Base-by-base conservation (phyloP, 1,140 invertebrate species). In the Cyclargus thomasi region DNA sequence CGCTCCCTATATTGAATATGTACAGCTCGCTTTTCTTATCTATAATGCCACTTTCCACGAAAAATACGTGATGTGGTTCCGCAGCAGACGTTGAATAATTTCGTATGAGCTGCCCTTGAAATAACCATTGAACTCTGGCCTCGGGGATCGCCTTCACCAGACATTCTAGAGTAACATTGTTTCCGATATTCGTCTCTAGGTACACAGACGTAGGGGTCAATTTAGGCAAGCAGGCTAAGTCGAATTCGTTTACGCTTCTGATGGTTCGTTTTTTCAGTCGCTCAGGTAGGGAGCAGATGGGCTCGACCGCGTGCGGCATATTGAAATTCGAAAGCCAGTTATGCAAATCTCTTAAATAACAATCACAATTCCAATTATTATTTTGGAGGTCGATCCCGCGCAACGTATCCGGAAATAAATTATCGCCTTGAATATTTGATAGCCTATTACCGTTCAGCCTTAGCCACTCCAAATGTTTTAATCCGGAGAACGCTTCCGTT, bases 301-400 rank as follows among this genome's bases (percentile, higher is more conserved):
- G 96, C 72, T 95, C 94, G 20, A 95, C 94, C 0, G 92, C 91
- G 66, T 95, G 92, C 0, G 96, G 94, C 53, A 94, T 93, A 77
- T 94, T 94, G 76, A 94, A 95, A 76, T 94, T 93, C 29, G 92
- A 89, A 67, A 98, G 91, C 97, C 97, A 98, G 21, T 91, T 85
- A 70, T 96, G 93, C 74, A 98, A 88, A 72, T 95, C 93, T 53
- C 94, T 85, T 59, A 97, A 88, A 65, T 94, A 92, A 81, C 97
- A 98, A 81, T 97, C 96, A 84, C 97, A 98, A 59, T 93, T 92
- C 97, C 97, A 98, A 59, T 95, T 94, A 91, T 98, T 98, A 76
- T 95, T 94, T 78, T 97, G 95, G 22, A 98, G 88, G 65, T 95
- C 94, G 23, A 97, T 92, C 53, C 95, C 95, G 69, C 95, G 94